Conservation (phyloP, 2,797 vertebrate genomes). For the Alcedo quadribrachys region DNA sequence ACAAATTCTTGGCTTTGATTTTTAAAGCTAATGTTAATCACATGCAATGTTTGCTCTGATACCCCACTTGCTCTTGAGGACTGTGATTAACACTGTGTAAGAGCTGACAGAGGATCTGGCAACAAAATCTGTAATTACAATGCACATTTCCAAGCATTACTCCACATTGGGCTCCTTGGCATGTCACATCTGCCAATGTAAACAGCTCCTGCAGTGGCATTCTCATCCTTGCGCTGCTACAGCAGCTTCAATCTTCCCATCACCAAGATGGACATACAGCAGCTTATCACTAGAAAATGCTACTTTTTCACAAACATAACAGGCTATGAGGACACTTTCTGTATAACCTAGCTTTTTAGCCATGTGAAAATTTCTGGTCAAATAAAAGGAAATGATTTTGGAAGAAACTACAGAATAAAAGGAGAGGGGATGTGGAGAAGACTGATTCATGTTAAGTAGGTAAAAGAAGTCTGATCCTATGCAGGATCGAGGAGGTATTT, state of each 20-base stretch:
- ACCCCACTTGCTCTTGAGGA: neutral
- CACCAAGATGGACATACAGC: neutral
- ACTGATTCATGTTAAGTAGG: neutral
- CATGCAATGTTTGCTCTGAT: neutral
- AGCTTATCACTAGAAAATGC: neutral
- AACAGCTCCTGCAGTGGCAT: neutral
- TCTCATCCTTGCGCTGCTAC: neutral
- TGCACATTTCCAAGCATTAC: neutral
- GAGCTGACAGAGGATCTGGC: neutral
- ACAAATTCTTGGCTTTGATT: neutral
- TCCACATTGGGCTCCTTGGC: neutral
- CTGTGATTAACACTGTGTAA: neutral
- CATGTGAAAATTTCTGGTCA: neutral
- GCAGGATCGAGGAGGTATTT: neutral
- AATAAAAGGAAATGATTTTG: neutral
- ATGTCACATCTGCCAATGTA: fast-evolving
- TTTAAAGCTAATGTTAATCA: neutral
- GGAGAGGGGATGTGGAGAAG: neutral
- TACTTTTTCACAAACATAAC: neutral
- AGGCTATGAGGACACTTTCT: neutral
- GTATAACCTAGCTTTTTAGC: neutral
- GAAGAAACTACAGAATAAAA: neutral
- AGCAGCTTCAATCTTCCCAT: neutral
- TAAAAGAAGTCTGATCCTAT: neutral
- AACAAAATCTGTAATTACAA: neutral